A percentile compares a stretch with the other conserved stretches of the same genome.
phyloP scores from a whole-genome alignment of 2,888 invertebrate genomes.

The Hemaris fuciformis region DNA sequence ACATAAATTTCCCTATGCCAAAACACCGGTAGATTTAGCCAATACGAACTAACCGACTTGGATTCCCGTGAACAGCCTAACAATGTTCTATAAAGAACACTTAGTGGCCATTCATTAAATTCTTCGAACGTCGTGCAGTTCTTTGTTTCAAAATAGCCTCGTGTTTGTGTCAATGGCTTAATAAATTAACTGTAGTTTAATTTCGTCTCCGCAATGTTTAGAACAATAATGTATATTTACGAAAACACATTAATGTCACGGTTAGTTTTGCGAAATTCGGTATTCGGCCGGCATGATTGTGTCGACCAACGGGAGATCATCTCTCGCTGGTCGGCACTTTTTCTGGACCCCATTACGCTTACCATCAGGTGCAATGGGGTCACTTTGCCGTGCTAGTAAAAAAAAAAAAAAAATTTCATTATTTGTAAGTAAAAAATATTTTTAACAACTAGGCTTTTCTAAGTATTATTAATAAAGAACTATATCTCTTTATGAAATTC shows the following conservation, averaged over 20 bases:
- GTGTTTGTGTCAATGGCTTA: neutral
- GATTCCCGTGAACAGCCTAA: neutral
- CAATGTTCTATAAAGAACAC: slow-evolving; percentile 8
- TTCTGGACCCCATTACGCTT: too few relatives aligned
- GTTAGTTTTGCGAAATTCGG: neutral
- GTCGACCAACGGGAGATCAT: too few relatives aligned
- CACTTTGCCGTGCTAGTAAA: too few relatives aligned
- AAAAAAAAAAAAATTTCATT: too few relatives aligned
- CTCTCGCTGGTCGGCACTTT: too few relatives aligned
- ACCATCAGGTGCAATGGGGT: too few relatives aligned
- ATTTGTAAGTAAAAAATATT: neutral
- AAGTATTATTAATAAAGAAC: neutral
- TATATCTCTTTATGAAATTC: neutral
- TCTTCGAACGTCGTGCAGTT: neutral
- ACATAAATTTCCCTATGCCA: neutral
- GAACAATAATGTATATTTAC: neutral
- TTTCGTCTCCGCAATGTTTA: neutral
- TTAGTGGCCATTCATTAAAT: neutral
- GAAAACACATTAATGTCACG: neutral
- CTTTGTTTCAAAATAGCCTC: neutral
- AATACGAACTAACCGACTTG: neutral
- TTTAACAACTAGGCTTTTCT: neutral
- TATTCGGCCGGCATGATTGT: too few relatives aligned
- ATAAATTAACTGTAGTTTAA: neutral
- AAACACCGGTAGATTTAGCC: neutral